These are phyloP conservation scores for Acrocephalus arundinaceus DNA, from an alignment of 2,113 vertebrate genomes.

Conservation along the genomic window DNA sequence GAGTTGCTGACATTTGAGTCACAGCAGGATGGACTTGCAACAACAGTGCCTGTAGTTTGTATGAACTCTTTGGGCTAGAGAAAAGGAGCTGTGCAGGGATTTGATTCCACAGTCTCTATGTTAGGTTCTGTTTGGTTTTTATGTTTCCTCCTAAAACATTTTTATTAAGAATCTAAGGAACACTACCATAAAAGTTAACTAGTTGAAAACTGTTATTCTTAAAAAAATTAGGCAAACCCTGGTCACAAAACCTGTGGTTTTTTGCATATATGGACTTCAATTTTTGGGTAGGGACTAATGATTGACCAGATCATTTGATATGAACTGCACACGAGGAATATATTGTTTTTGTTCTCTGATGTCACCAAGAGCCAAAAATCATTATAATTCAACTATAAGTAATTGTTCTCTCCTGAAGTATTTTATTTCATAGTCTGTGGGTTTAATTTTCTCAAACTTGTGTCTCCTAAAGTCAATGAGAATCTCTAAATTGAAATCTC, in stretches of 20 bases:
- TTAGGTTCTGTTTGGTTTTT: not conserved
- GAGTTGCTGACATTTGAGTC: not conserved
- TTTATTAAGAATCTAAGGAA: not conserved
- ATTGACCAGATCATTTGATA: not conserved
- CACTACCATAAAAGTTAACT: not conserved
- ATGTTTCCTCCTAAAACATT: not conserved
- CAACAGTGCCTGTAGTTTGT: fast-evolving
- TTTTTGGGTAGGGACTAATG: not conserved
- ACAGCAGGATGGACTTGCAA: not conserved
- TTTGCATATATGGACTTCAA: not conserved
- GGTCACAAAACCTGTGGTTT: not conserved
- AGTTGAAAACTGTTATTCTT: not conserved
- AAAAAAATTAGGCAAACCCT: not conserved
- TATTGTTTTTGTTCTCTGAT: not conserved
- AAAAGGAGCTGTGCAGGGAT: not conserved
- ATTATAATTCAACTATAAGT: not conserved
- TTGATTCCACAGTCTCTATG: not conserved
- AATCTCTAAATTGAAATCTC: not conserved
- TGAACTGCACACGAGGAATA: not conserved
- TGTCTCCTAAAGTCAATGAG: not conserved
- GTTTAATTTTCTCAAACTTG: not conserved
- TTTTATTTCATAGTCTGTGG: not conserved
- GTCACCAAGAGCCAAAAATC: not conserved
- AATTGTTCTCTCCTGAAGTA: not conserved
- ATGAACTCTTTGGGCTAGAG: not conserved